Percentiles rank a stretch among this genome's conserved stretches.
Evolutionary conservation across 2,113 vertebrate genomes (phyloP).

Genomic region (Sinocyclocheilus anophthalmus): DNA sequence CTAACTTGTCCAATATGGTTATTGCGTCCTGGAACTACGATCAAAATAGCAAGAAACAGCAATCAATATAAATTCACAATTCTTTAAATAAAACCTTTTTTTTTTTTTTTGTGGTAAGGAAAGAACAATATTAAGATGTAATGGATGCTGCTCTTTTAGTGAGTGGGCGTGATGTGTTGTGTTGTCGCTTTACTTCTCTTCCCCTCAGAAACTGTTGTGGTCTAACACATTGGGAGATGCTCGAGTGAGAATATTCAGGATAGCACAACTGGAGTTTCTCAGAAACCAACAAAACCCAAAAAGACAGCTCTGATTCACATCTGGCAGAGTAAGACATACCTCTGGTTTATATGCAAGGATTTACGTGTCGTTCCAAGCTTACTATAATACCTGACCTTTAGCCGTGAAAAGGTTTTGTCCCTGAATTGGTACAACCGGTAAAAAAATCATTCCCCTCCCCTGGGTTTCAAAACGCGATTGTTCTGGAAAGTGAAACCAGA

Average conservation of each 20-base stretch:
- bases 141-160: background rate
- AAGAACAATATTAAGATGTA: background rate
- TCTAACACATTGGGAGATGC: slow-evolving; percentile 60
- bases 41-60: too few relatives aligned
- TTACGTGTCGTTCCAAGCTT: background rate
- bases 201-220: slow-evolving; percentile 67
- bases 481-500: slow-evolving; percentile 83
- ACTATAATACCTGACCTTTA: background rate
- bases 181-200: slow-evolving; percentile 61
- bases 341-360: background rate
- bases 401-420: slow-evolving; percentile 60
- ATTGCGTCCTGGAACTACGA: too few relatives aligned
- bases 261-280: background rate
- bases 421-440: slow-evolving; percentile 61
- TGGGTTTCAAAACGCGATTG: slow-evolving; percentile 75
- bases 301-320: background rate
- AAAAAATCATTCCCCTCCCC: slow-evolving; percentile 62
- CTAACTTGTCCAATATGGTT: too few relatives aligned
- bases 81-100: too few relatives aligned
- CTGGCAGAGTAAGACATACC: background rate
- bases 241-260: slow-evolving; percentile 61
- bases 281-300: background rate
- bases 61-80: too few relatives aligned
- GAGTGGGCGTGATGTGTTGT: background rate
- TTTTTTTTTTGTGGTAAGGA: too few relatives aligned